Evolutionary conservation across 2,113 vertebrate genomes (phyloP).

Genomic region (Poeciliopsis retropinna): DNA sequence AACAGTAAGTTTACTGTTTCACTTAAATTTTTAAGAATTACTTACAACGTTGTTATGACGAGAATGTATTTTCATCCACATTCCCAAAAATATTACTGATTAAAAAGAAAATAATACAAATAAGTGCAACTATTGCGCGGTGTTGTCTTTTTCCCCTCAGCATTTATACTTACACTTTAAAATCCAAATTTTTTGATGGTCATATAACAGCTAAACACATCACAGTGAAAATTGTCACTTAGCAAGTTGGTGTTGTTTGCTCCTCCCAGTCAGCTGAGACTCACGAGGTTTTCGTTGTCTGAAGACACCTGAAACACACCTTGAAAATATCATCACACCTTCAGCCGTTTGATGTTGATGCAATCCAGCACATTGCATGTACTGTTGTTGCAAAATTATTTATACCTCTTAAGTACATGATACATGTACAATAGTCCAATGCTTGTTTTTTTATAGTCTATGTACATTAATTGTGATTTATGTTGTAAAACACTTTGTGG

Average conservation of each 20-base stretch:
- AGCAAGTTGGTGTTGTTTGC: conserved; percentile 12
- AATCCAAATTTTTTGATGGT: not conserved
- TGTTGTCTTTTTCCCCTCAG: not conserved
- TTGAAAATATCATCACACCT: not conserved
- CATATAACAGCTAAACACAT: not conserved
- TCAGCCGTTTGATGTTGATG: not conserved
- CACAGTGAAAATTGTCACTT: conserved; percentile 1
- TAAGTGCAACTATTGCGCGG: not conserved
- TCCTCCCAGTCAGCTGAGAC: conserved; percentile 42
- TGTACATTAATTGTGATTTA: too few species aligned
- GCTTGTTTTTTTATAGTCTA: too few species aligned
- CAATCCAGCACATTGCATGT: not conserved
- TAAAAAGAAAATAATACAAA: not conserved
- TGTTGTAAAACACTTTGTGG: too few species aligned
- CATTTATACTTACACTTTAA: not conserved
- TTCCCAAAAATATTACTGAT: not conserved
- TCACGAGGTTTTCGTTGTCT: not conserved
- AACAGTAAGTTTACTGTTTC: not conserved
- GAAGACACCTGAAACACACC: not conserved
- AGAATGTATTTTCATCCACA: not conserved
- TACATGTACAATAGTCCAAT: not conserved
- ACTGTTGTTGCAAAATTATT: not conserved
- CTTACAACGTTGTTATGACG: not conserved
- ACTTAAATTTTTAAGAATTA: not conserved
- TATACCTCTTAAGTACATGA: not conserved